A percentile compares a stretch with the other conserved stretches of the same genome.
Evolutionary conservation across 2,113 vertebrate genomes (phyloP).

Genomic region (Ailuropoda melanoleuca): DNA sequence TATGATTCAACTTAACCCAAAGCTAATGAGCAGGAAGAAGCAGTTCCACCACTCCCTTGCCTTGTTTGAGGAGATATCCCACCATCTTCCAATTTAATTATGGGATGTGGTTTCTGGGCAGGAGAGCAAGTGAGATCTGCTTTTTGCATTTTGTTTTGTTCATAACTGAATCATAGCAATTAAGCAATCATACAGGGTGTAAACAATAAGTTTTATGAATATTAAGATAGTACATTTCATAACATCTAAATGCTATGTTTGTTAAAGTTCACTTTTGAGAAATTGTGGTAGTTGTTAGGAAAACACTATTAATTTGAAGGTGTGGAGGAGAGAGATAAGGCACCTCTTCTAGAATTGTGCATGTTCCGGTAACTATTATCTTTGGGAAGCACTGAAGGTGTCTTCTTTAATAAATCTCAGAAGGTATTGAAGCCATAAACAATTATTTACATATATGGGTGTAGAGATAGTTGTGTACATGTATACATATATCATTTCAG

Average conservation of each 20-base stretch:
- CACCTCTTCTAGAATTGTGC: constrained; percentile 40
- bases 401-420: constrained; percentile 57
- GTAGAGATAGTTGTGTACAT: background rate
- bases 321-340: constrained; percentile 61
- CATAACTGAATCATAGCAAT: constrained; percentile 72
- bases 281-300: constrained; percentile 52
- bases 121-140: constrained; percentile 49
- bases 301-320: constrained; percentile 72
- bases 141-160: constrained; percentile 73
- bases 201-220: constrained; percentile 74
- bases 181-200: constrained; percentile 69
- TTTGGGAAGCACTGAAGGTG: constrained; percentile 31
- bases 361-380: constrained; percentile 50
- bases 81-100: constrained; percentile 71
- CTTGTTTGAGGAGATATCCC: constrained; percentile 53
- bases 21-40: constrained; percentile 48
- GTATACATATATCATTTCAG: constrained; percentile 20
- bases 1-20: constrained; percentile 13
- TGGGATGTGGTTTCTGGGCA: constrained; percentile 72
- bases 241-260: constrained; percentile 75
- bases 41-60: background rate
- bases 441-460: constrained; percentile 19
- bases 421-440: constrained; percentile 14
- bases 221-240: constrained; percentile 64
- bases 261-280: constrained; percentile 74